Conservation (phyloP, 2,888 invertebrate genomes). For the Synergus japonicus region DNA sequence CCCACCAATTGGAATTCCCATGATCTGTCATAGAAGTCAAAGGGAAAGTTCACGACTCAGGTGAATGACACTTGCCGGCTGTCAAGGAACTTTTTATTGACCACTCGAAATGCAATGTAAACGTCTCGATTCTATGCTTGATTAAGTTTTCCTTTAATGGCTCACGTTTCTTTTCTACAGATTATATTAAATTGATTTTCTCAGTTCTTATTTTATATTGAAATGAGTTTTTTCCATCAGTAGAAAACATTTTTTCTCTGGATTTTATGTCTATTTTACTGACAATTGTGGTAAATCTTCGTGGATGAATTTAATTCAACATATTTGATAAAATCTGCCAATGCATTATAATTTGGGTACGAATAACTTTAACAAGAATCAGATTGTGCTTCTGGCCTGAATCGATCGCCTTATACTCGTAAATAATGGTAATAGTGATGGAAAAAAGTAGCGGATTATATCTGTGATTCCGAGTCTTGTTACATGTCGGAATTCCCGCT, state of each 20-base stretch:
- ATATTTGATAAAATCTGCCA: neutral
- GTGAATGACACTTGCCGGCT: constrained; percentile 31
- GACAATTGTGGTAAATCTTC: neutral
- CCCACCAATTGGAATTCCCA: constrained; percentile 3
- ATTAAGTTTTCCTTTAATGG: constrained; percentile 20
- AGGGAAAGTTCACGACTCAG: constrained; percentile 31
- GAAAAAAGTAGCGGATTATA: constrained; percentile 24
- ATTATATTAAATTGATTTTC: neutral
- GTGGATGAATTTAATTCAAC: neutral
- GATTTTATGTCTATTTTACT: neutral
- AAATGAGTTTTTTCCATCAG: too few species aligned
- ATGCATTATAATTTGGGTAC: neutral
- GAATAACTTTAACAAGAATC: constrained; percentile 14
- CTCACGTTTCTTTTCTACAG: constrained; percentile 22
- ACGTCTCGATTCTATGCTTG: constrained; percentile 16
- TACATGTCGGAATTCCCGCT: constrained; percentile 29
- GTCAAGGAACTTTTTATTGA: constrained; percentile 34
- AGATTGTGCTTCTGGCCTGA: neutral
- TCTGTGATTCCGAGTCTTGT: constrained; percentile 19
- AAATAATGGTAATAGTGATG: constrained; percentile 4
- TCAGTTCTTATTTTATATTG: neutral
- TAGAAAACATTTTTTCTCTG: neutral
- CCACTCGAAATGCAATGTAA: constrained; percentile 25
- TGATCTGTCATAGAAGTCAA: constrained; percentile 29
- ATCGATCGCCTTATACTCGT: constrained; percentile 17